A percentile compares a stretch with the other conserved stretches of the same genome.
These are phyloP conservation scores for Coranthus polyacanthus DNA, from an alignment of 2,797 vertebrate species.

Conservation along the genomic window DNA sequence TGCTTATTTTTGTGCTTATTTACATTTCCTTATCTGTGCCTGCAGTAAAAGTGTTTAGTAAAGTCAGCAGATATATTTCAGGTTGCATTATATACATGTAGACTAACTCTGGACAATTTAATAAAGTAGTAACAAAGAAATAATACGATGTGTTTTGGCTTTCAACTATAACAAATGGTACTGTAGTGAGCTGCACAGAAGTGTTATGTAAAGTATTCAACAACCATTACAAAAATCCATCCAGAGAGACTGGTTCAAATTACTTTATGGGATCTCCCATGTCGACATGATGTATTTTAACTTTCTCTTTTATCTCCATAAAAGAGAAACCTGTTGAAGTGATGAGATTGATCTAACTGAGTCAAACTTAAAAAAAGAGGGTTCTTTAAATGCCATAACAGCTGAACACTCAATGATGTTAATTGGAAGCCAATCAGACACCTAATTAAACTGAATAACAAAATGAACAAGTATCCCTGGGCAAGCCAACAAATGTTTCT, in stretches of 20 bases:
- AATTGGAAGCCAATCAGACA: conserved; percentile 16
- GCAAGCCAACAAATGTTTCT: not conserved
- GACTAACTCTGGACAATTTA: conserved; percentile 1
- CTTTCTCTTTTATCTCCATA: not conserved
- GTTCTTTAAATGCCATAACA: not conserved
- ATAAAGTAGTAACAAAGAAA: conserved; percentile 1
- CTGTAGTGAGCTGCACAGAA: conserved; percentile 13
- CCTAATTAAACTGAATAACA: conserved; percentile 9
- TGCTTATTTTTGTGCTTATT: conserved; percentile 1
- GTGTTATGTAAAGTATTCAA: conserved; percentile 25
- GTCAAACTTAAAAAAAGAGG: too few species aligned
- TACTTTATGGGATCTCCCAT: not conserved
- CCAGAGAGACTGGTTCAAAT: not conserved
- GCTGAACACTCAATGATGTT: conserved; percentile 7
- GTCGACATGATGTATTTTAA: not conserved
- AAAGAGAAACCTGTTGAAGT: conserved; percentile 7
- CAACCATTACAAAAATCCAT: conserved; percentile 2
- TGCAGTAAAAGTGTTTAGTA: conserved; percentile 15
- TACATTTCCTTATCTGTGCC: conserved; percentile 10
- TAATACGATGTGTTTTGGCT: conserved; percentile 12
- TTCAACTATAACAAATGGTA: conserved; percentile 1
- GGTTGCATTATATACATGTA: conserved; percentile 6
- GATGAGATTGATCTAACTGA: not conserved
- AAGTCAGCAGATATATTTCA: conserved; percentile 21
- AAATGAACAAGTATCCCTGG: not conserved